Base-by-base conservation (phyloP, 1,140 invertebrate species). In the Cotesia glomerata region DNA sequence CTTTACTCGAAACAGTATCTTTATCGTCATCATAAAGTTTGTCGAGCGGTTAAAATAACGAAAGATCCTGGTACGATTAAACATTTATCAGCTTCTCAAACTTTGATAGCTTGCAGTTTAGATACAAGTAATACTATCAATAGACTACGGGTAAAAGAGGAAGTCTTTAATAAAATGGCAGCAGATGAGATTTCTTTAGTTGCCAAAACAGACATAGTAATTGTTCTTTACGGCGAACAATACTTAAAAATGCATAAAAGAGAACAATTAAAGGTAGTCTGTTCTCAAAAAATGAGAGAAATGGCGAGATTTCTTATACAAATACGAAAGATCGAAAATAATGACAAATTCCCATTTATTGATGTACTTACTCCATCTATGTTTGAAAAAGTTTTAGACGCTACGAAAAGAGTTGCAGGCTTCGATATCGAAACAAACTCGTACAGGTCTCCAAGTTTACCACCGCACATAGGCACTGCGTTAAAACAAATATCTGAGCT, bases 401-500 rank as follows among this genome's bases (percentile, higher is more conserved):
- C 35, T 4, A 36, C 63, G 0, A 65, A 65, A 49, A 65, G 32
- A 65, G 13, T 65, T 51, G 63, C 35, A 14, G 36, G 63, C 0
- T 65, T 16, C 16, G 39, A 65, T 65, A 3, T n/a, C 4, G 13
- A 49, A 49, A 49, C 13, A 45, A 65, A 65, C 3, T 36, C 63
- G 0, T 65, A 49, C 14, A 36, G 11, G 5, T 11, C 63, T 49
- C 36, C 63, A 5, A 65, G 63, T 49, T 51, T 65, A 9, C 7
- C 63, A 7, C 35, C 63, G 1, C 63, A 65, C 26, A 13, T 49
- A 7, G 63, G 63, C 13, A 65, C 36, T 49, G 9, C 63, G 1
- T n/a, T 65, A 0, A 45, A 65, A 18, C 32, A 34, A 45, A 36
- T 16, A 1, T 39, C 35, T 36, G 63, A 81, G 79, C 82, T 80